Evolutionary conservation across 1,140 invertebrate genomes (phyloP), one percentile per base, ranked within the genome.

Genomic region (Homalodisca vitripennis): DNA sequence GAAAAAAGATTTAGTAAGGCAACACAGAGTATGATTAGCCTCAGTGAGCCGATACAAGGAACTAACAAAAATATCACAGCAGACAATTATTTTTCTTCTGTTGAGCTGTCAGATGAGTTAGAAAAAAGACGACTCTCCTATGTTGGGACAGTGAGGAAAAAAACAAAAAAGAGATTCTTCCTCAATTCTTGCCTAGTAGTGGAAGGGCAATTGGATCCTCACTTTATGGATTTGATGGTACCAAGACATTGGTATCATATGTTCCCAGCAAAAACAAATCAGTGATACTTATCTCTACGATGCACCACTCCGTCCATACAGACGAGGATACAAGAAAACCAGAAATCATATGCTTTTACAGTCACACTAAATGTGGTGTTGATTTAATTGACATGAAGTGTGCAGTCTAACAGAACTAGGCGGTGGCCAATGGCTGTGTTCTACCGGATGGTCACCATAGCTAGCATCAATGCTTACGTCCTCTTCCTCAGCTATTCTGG

Each of bases 351-450:
- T 57, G 46, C 12, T 74, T 70, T 70, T 80, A 81, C 47, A 80
- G 83, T 73, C 64, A 68, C 26, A 79, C 77, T 3, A 84, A 83
- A 76, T 76, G 78, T 47, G 79, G 77, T 22, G 80, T 83, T 0
- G 81, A 83, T 68, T 76, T 71, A 2, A 65, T 82, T n/a, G 80
- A 83, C 69, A 65, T 65, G 63, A 65, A 65, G 26, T 65, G 31
- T 41, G 22, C 63, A 10, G 22, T 65, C 3, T 65, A 13, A 22
- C 32, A 41, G 32, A 34, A 65, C 63, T 13, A 65, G 63, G 63
- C 32, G 29, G 2, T 65, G 63, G 63, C 17, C 63, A 31, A 29
- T 65, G 22, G 32, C 17, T 41, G 32, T 41, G 17, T 65, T 65
- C 22, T 65, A 65, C 22, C 32, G 22, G 22, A 17, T 34, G 26